Conservation (phyloP, 2,888 invertebrate genomes). For the Tridacna gigas region DNA sequence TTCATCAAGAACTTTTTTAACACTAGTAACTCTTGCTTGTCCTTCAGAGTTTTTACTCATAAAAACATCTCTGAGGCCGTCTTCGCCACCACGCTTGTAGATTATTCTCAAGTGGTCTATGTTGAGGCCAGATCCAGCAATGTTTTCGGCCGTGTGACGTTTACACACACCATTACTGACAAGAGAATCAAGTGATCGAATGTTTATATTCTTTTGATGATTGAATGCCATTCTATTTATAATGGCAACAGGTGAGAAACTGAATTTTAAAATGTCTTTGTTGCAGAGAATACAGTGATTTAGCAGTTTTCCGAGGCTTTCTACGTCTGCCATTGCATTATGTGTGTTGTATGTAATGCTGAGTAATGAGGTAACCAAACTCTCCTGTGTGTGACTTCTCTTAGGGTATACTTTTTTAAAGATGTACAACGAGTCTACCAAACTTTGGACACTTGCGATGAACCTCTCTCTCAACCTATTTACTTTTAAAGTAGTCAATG, state of each 20-base stretch:
- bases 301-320: neutral
- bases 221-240: too few relatives aligned
- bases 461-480: neutral
- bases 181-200: too few relatives aligned
- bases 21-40: neutral
- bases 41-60: slow-evolving; percentile 1
- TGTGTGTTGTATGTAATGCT: neutral
- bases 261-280: neutral
- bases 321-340: neutral
- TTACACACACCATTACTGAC: too few relatives aligned
- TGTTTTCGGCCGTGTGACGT: too few relatives aligned
- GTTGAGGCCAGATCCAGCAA: too few relatives aligned
- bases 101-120: neutral
- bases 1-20: neutral
- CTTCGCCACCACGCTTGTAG: neutral
- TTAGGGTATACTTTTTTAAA: neutral
- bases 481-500: neutral
- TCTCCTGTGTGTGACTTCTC: neutral
- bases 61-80: neutral
- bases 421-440: neutral
- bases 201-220: too few relatives aligned
- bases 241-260: neutral
- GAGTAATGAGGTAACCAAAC: neutral
- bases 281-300: neutral
- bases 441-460: neutral